Evolutionary conservation across 2,797 vertebrate species (phyloP), one percentile per base, ranked within the genome.

Genomic region (Aselliscus stoliczkanus): DNA sequence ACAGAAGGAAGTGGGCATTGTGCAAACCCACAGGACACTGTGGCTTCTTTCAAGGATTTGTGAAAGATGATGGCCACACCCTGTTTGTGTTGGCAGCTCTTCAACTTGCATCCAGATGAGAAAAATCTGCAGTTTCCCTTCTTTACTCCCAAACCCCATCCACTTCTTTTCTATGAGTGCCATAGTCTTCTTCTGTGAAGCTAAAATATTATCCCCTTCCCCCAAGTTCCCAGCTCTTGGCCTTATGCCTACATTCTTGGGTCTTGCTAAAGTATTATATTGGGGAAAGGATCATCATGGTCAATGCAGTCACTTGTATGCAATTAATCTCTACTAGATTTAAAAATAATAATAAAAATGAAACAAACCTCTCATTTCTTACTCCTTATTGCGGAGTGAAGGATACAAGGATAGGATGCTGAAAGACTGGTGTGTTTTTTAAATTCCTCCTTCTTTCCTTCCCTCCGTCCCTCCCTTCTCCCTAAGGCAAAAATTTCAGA

Each of bases 21-120:
- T 72, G 64, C n/a, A 77, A 82, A 56, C 73, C 81, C 93, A 76
- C 56, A 25, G 47, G 80, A 79, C 56, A 10, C 25, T 29, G 39
- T 0, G 58, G 84, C 77, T 85, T 90, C 93, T 60, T 79, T 69
- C 25, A 58, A 56, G 72, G 62, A 27, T 37, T 65, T 84, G 44
- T 72, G 67, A 76, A 77, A 79, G 64, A 84, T 37, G 37, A 29
- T 0, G 11, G 47, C 60, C 73, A 13, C 84, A 50, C 88, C 67
- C 76, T 93, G 42, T 52, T 88, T 69, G 15, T 79, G 23, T 34
- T 88, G 96, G 93, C 81, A 70, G 39, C 31, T 56, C 84, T 94
- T 65, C 73, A 69, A 4, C 42, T 85, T 67, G 39, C 29, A 15
- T 77, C 80, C 79, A 92, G 67, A 94, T 47, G 88, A 93, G 90